Percentiles rank a stretch among this genome's conserved stretches.
Evolutionary conservation across 2,888 invertebrate species (phyloP).

Genomic region (Ichneumoninae sp.): DNA sequence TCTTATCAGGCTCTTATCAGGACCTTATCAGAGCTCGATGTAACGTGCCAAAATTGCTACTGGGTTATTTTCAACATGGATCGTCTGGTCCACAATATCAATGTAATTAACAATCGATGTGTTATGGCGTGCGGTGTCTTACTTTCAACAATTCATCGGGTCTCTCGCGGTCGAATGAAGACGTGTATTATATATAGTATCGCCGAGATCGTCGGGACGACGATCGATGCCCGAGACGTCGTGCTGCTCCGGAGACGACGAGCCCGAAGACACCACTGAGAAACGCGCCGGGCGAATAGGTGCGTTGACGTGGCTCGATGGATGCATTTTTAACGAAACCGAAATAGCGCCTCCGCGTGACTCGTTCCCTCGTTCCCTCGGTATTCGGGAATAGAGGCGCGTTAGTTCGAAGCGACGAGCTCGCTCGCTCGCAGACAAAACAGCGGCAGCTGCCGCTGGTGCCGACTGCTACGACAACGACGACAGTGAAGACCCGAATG

Average conservation of each 20-base stretch:
- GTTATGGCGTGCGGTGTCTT: background rate
- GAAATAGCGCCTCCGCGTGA: conserved; percentile 79
- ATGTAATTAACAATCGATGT: background rate
- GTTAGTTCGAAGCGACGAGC: conserved; percentile 67
- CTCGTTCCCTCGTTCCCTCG: conserved; percentile 56
- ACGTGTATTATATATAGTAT: conserved; percentile 1
- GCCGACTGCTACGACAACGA: conserved; percentile 69
- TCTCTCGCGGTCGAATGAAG: background rate
- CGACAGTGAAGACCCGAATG: conserved; percentile 67
- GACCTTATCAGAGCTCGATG: too few relatives aligned
- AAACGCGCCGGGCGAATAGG: conserved; percentile 70
- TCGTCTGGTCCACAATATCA: background rate
- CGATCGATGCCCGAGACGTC: conserved; percentile 57
- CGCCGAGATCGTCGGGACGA: conserved; percentile 25
- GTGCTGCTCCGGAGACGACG: conserved; percentile 39
- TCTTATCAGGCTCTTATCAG: too few relatives aligned
- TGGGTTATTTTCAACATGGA: too few relatives aligned
- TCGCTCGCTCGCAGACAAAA: conserved; percentile 76
- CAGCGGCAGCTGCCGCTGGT: conserved; percentile 78
- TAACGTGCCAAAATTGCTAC: too few relatives aligned
- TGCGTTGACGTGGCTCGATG: conserved; percentile 79
- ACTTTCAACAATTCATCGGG: background rate
- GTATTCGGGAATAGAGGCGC: conserved; percentile 71
- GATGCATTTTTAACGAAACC: conserved; percentile 83
- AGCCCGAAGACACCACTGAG: conserved; percentile 54